Conservation (phyloP, 2,113 vertebrate genomes). For the Rostratula benghalensis region DNA sequence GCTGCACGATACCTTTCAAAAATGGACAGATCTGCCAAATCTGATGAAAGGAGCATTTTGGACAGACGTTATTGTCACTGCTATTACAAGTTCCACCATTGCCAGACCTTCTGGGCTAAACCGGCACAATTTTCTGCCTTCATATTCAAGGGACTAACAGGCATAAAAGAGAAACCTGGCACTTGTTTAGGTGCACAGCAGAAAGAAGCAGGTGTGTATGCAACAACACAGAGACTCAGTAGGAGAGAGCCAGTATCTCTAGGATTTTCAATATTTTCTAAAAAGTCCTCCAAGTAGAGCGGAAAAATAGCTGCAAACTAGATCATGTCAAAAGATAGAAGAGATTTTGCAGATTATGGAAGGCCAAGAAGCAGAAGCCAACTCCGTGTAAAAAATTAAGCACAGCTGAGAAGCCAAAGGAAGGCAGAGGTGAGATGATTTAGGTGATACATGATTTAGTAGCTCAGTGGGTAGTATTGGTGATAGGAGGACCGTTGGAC, state of each 20-base stretch:
- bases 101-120: conserved; percentile 3
- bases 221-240: not conserved
- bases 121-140: not conserved
- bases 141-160: not conserved
- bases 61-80: not conserved
- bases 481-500: too few relatives aligned
- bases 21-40: conserved; percentile 14
- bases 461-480: too few relatives aligned
- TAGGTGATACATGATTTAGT: too few relatives aligned
- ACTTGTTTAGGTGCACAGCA: not conserved
- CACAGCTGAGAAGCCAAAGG: not conserved
- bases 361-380: not conserved
- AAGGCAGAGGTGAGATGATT: not conserved
- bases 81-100: not conserved
- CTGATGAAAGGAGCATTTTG: not conserved
- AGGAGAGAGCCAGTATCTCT: not conserved
- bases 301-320: not conserved
- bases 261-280: not conserved
- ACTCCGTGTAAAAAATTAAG: not conserved
- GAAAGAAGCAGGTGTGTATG: not conserved
- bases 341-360: not conserved
- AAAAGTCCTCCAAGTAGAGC: not conserved
- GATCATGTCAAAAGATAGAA: not conserved
- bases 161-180: not conserved
- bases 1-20: conserved; percentile 12